Conservation (phyloP, 37 sponge, comb jelly and placozoan species). For the Chondrilla cf. caribensis region DNA sequence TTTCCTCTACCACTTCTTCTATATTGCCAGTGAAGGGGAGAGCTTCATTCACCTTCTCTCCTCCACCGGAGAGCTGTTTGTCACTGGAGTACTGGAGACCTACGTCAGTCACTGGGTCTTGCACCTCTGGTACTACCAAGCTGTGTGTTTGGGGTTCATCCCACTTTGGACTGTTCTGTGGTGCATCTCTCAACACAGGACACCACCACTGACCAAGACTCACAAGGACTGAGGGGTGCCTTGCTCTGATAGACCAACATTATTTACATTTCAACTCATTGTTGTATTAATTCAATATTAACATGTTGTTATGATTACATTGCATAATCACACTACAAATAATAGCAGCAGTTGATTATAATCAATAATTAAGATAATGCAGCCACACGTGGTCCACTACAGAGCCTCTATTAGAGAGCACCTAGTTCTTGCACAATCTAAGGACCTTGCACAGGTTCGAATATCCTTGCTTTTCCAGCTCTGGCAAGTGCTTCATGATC, state of each 20-base stretch:
- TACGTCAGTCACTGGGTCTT: background rate
- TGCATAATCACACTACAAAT: too few species aligned
- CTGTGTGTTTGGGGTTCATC: background rate
- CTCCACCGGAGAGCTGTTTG: background rate
- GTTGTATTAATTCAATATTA: too few species aligned
- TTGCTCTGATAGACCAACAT: too few species aligned
- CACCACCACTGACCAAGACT: too few species aligned
- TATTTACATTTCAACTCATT: too few species aligned
- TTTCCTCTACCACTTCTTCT: background rate
- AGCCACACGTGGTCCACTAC: too few species aligned
- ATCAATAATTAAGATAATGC: too few species aligned
- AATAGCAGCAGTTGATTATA: too few species aligned
- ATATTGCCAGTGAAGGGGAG: background rate
- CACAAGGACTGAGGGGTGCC: too few species aligned
- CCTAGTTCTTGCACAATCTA: background rate
- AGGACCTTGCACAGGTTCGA: background rate
- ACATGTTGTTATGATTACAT: too few species aligned
- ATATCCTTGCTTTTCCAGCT: background rate
- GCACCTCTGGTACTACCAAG: background rate
- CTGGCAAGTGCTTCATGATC: background rate
- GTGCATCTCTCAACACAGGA: background rate
- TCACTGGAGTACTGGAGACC: background rate
- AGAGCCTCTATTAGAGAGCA: too few species aligned
- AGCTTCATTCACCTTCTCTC: background rate
- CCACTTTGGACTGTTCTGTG: conserved; percentile 5